Evolutionary conservation across 2,113 vertebrate species (phyloP).

Genomic region (Mesoclemmys tuberculata): DNA sequence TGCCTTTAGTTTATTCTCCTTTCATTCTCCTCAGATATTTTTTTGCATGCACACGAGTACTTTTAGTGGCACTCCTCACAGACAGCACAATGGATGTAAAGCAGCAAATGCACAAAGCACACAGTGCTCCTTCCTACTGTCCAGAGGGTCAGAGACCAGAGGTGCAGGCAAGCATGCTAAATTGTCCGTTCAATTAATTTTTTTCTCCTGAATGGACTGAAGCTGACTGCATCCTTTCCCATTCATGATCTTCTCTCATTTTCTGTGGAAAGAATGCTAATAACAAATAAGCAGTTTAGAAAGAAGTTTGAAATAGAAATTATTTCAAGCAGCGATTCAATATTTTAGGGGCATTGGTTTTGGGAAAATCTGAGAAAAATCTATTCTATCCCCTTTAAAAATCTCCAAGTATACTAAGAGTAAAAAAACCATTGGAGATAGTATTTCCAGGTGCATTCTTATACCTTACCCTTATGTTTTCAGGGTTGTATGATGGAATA

Average conservation of each 20-base stretch:
- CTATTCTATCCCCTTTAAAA: neutral
- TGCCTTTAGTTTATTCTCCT: constrained; percentile 1
- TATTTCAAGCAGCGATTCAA: neutral
- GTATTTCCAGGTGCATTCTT: neutral
- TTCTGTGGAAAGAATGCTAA: accelerated
- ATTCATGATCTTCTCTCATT: neutral
- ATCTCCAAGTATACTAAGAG: neutral
- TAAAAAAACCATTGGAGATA: neutral
- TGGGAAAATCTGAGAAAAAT: neutral
- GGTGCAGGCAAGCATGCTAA: neutral
- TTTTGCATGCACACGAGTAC: neutral
- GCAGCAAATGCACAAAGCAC: neutral
- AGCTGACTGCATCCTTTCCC: neutral
- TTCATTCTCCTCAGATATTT: neutral
- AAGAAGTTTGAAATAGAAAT: neutral
- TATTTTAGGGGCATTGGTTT: neutral
- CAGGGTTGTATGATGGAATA: neutral
- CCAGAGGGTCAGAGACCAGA: neutral
- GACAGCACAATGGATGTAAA: neutral
- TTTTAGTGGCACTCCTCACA: neutral
- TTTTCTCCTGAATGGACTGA: neutral
- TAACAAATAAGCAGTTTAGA: neutral
- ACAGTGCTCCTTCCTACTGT: neutral
- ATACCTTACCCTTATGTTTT: neutral
- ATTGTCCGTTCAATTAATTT: neutral